These are phyloP conservation scores for Hylomyscus alleni DNA, from an alignment of 2,797 vertebrate species.

Conservation along the genomic window DNA sequence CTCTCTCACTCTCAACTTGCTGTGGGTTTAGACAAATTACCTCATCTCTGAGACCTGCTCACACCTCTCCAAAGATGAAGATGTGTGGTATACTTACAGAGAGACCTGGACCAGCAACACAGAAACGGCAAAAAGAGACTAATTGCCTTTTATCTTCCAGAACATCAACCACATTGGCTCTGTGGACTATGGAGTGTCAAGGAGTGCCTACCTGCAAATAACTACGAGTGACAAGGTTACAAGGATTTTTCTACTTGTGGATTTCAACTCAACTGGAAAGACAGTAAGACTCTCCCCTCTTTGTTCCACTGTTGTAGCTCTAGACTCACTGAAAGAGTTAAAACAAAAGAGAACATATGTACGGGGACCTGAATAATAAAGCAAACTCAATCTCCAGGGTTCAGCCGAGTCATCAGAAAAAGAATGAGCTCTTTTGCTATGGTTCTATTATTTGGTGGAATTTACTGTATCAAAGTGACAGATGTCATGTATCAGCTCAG, in stretches of 20 bases:
- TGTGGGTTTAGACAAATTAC: conserved; percentile 41
- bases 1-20: not conserved
- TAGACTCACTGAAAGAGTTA: conserved; percentile 34
- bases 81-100: conserved; percentile 16
- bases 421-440: conserved; percentile 10
- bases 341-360: not conserved
- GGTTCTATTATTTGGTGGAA: not conserved
- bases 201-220: conserved; percentile 20
- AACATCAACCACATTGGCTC: not conserved
- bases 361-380: not conserved
- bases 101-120: not conserved
- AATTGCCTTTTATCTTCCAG: not conserved
- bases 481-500: not conserved
- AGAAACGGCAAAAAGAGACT: not conserved
- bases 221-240: conserved; percentile 23
- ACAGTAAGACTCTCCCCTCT: conserved; percentile 58
- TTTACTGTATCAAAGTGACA: conserved; percentile 49
- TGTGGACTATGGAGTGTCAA: conserved; percentile 15
- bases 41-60: conserved; percentile 57
- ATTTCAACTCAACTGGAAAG: conserved; percentile 49
- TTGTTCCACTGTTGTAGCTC: not conserved
- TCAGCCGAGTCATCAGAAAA: conserved; percentile 44
- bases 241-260: conserved; percentile 26
- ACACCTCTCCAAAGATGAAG: not conserved
- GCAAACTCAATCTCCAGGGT: not conserved